These are phyloP conservation scores for Hoplias malabaricus DNA, from an alignment of 2,113 vertebrate species.

Conservation along the genomic window DNA sequence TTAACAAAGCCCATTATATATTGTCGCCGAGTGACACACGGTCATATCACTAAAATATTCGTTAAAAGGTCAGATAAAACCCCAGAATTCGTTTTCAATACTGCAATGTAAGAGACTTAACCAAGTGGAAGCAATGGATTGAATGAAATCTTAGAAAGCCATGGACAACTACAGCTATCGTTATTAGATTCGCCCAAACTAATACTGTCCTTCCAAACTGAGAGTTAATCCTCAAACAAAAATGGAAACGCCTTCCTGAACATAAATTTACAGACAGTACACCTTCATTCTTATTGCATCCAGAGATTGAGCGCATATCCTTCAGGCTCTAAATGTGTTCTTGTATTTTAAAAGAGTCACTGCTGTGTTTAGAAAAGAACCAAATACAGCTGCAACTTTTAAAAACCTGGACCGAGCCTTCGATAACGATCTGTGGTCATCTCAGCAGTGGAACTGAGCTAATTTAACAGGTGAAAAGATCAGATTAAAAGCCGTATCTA, in stretches of 20 bases:
- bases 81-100: slow-evolving; percentile 30
- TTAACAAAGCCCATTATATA: slow-evolving; percentile 40
- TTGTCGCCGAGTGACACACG: slow-evolving; percentile 28
- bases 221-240: slow-evolving; percentile 3
- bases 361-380: background rate
- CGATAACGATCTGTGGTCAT: background rate
- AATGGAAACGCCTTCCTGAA: background rate
- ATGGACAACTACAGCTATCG: slow-evolving; percentile 40
- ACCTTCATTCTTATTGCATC: slow-evolving; percentile 29
- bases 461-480: background rate
- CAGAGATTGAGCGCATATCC: background rate
- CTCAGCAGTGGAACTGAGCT: background rate
- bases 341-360: too few relatives aligned
- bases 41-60: slow-evolving; percentile 34
- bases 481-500: background rate
- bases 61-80: slow-evolving; percentile 36
- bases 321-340: background rate
- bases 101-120: slow-evolving; percentile 33
- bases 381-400: background rate
- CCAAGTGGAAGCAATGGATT: slow-evolving; percentile 24
- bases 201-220: slow-evolving; percentile 4
- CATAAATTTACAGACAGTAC: slow-evolving; percentile 1
- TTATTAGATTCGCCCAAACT: slow-evolving; percentile 11
- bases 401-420: background rate
- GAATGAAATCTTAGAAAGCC: slow-evolving; percentile 35